Base-by-base conservation (phyloP, 2,888 invertebrate genomes). In the Cylindroiulus punctatus region DNA sequence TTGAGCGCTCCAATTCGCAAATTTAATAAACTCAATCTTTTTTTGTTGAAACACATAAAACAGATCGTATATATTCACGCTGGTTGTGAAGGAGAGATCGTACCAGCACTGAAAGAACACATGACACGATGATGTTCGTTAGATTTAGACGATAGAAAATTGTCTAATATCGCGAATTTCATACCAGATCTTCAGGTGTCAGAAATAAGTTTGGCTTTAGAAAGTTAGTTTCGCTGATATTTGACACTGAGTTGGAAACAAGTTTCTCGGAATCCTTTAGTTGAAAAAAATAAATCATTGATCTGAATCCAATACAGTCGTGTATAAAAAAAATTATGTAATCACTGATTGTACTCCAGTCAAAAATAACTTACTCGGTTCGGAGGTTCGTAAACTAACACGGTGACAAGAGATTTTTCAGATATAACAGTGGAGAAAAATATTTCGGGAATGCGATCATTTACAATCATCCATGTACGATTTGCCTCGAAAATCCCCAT, bases 371-470 rank as follows among this genome's bases (percentile, higher is more conserved):
- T 76, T 76, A 76, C 76, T 0, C 14, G 14, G 30, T 30, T 30
- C 32, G 76, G 17, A 17, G 76, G 32, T 2, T 76, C 17, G 5
- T 76, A 76, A 12, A 76, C 4, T 1, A 76, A 26, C 3, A 76
- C 76, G 14, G 76, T 76, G 76, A 76, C 76, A 17, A 76, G 76
- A 17, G 76, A 30, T 30, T 76, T 30, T 10, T 14, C 30, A 30
- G 76, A 30, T 32, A 76, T 76, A 76, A 76, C 17, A 5, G 30
- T 76, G 1, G 76, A 76, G 17, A 30, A 76, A 76, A 76, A 76
- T 76, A 76, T 76, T 76, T 76, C 30, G 12, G 76, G 76, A 14
- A 76, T 76, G 30, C 76, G 76, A 30, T 76, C 30, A 30, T 76
- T 76, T 76, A 30, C 76, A 30, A 76, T 76, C 30, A 76, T 76